Evolutionary conservation across 2,888 invertebrate species (phyloP), one percentile per base, ranked within the genome.

Genomic region (Ferdinandea cuprea): DNA sequence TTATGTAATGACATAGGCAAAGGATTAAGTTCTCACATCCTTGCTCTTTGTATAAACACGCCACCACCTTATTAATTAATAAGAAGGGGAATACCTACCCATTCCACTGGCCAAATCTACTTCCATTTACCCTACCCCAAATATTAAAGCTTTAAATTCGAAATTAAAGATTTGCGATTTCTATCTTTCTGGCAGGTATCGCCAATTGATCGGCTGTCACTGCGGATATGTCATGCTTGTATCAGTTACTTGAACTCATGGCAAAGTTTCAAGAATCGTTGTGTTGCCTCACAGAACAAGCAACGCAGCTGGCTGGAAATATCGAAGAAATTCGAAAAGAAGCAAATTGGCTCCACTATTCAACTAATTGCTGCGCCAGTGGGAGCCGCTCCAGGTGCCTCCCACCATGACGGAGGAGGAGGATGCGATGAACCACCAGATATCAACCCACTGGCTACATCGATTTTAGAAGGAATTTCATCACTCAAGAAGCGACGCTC

Each of bases 211-310:
- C 88, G 89, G 11, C 85, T 91, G n/a, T 91, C 91, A 50, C 78
- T 89, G 78, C 86, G 89, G 32, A 89, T 91, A 72, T 91, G 91
- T 74, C 91, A 91, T 74, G 89, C 89, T 74, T 91, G 91, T 86
- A 91, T 91, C 74, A 91, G 91, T 84, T 91, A 89, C 85, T 86
- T 91, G 85, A 91, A 91, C 85, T 91, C 91, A 46, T 91, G 91
- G 91, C 91, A 91, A 87, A 91, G 91, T 84, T 91, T 91, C 86
- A 91, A 91, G 72, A 91, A 91, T 87, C 91, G 91, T 37, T 91
- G 91, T 85, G 80, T 90, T 37, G 88, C 89, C 61, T 89, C 91
- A 11, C 91, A 91, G 77, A 79, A 85, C 32, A 91, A 91, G 86
- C 91, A 91, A 79, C 88, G 88, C 32, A 89, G 88, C 71, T 91